Percentiles rank a stretch among this genome's conserved stretches.
These are phyloP conservation scores for Hypomesus transpacificus DNA, from an alignment of 2,113 vertebrate genomes.

Conservation along the genomic window DNA sequence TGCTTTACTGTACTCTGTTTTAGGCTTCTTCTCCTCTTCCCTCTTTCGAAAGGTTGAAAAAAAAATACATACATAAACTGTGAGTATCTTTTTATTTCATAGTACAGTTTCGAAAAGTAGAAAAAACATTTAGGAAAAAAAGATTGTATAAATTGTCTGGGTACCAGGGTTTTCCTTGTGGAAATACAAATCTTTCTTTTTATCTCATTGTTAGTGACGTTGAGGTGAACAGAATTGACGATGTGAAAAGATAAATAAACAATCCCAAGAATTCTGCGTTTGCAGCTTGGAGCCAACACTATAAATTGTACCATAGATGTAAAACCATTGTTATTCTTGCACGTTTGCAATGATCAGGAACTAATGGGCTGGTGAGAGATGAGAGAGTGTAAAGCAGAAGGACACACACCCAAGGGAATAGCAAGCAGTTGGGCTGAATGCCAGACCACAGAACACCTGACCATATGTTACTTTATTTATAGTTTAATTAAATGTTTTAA, in stretches of 20 bases:
- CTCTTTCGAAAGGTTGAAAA: no score
- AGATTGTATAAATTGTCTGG: conserved; percentile 26
- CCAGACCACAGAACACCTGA: conserved; percentile 47
- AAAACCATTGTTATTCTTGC: conserved; percentile 71
- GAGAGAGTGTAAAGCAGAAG: conserved; percentile 66
- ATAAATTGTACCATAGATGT: conserved; percentile 68
- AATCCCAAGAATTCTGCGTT: conserved; percentile 18
- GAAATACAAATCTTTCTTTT: conserved; percentile 14
- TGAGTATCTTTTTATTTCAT: no score
- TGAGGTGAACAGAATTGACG: conserved; percentile 19
- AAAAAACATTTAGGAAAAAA: conserved; percentile 28
- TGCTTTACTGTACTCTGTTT: conserved; percentile 54
- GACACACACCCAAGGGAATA: conserved; percentile 65
- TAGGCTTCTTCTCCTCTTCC: neutral
- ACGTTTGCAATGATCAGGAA: conserved; percentile 81
- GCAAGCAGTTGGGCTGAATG: conserved; percentile 59
- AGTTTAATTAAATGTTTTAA: neutral
- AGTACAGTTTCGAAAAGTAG: neutral
- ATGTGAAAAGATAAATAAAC: conserved; percentile 11
- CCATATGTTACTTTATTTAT: conserved; percentile 47
- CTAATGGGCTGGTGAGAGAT: conserved; percentile 75
- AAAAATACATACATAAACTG: no score
- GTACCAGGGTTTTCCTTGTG: conserved; percentile 23
- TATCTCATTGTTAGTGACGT: conserved; percentile 35
- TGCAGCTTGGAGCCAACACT: conserved; percentile 60